Evolutionary conservation across 1,140 invertebrate species (phyloP).

Genomic region (Trichoplusia ni): DNA sequence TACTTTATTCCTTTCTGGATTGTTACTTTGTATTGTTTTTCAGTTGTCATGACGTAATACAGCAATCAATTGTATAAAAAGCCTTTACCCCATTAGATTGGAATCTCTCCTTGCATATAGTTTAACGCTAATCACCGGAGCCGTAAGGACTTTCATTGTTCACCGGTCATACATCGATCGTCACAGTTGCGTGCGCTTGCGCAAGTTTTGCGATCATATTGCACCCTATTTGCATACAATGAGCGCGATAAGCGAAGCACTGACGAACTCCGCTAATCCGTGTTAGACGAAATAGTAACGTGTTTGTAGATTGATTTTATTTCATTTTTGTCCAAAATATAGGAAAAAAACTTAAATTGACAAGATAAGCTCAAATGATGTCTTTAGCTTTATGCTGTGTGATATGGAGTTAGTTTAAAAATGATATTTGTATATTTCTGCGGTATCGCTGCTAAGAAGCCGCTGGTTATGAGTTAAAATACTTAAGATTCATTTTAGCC

Average conservation of each 20-base stretch:
- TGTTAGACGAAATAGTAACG: conserved; percentile 17
- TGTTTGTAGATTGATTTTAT: background rate
- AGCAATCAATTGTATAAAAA: background rate
- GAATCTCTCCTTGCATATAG: conserved; percentile 9
- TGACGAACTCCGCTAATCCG: conserved; percentile 39
- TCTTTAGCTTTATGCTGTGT: no score
- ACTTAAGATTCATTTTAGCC: no score
- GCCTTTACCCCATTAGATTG: conserved; percentile 5
- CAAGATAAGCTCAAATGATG: no score
- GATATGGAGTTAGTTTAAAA: no score
- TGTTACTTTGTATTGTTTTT: no score
- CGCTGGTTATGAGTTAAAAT: no score
- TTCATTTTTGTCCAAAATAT: no score
- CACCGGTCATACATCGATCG: conserved; percentile 11
- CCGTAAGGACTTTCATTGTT: conserved; percentile 22
- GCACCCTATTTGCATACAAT: conserved; percentile 66
- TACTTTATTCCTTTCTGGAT: no score
- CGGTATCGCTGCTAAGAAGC: no score
- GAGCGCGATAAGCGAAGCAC: conserved; percentile 43
- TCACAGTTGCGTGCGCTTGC: conserved; percentile 46
- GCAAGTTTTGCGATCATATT: conserved; percentile 55
- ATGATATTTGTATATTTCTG: no score
- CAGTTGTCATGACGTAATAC: no score
- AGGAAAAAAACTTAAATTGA: no score
- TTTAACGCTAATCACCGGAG: conserved; percentile 13